These are phyloP conservation scores for Myotis davidii DNA, from an alignment of 2,113 vertebrate genomes.

Conservation along the genomic window DNA sequence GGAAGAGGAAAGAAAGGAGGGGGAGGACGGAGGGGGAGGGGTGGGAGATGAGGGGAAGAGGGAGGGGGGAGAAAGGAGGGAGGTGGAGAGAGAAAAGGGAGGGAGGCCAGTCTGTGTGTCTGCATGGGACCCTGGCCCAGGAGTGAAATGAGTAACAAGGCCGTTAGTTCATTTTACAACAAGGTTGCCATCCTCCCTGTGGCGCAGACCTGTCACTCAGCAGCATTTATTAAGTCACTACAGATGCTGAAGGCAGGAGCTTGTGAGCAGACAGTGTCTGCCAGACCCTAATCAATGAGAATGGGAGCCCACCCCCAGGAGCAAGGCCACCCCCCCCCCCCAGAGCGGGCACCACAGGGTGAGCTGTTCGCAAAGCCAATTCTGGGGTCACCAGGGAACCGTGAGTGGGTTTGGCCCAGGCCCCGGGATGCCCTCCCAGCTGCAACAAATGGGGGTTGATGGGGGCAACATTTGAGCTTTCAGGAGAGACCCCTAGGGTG, in stretches of 20 bases:
- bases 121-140: background rate
- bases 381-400: accelerated
- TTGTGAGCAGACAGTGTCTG: background rate
- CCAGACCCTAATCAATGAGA: background rate
- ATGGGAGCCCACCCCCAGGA: background rate
- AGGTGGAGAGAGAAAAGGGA: too few species aligned
- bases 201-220: background rate
- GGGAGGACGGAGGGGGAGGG: accelerated
- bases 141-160: background rate
- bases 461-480: accelerated
- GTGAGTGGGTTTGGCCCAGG: accelerated
- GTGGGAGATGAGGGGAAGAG: too few species aligned
- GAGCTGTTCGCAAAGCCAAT: background rate
- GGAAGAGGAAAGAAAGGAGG: too few species aligned
- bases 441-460: background rate
- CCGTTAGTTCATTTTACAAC: background rate
- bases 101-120: background rate
- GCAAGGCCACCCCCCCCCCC: background rate
- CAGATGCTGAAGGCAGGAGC: background rate
- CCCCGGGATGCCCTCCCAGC: accelerated
- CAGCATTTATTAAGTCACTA: background rate
- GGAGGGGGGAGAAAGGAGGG: background rate
- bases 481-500: background rate
- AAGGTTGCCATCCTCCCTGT: background rate
- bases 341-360: background rate